Conservation (phyloP, 2,797 vertebrate genomes). For the Chelon labrosus region DNA sequence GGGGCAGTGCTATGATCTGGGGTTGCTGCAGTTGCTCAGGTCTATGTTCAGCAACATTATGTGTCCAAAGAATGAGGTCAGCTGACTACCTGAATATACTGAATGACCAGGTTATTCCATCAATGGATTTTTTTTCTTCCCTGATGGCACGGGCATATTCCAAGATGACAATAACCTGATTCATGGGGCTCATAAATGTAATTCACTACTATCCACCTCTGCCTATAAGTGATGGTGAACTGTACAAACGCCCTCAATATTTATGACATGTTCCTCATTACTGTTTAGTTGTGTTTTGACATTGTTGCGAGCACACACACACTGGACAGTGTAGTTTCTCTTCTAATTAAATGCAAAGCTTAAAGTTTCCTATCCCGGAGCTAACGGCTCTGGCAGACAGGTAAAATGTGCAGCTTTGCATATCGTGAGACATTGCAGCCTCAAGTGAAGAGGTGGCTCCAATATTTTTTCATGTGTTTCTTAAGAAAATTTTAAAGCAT, state of each 20-base stretch:
- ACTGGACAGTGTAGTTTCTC: constrained; percentile 1
- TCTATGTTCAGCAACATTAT: too few species aligned
- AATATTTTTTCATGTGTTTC: constrained; percentile 29
- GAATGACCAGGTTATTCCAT: too few species aligned
- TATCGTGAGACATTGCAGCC: constrained; percentile 46
- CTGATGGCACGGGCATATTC: too few species aligned
- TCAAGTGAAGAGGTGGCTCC: constrained; percentile 20
- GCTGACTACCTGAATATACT: too few species aligned
- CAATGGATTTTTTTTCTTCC: too few species aligned
- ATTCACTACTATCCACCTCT: too few species aligned
- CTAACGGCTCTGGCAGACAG: constrained; percentile 17
- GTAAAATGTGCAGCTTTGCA: constrained; percentile 32
- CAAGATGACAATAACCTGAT: too few species aligned
- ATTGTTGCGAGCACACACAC: constrained; percentile 6
- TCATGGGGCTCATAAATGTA: too few species aligned
- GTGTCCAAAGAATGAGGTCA: too few species aligned
- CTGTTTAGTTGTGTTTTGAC: not conserved
- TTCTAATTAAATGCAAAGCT: constrained; percentile 1
- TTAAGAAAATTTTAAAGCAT: constrained; percentile 50
- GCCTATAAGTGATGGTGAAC: not conserved
- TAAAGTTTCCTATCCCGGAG: constrained; percentile 8
- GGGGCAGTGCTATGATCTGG: too few species aligned
- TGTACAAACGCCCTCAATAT: not conserved
- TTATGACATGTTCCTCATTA: not conserved
- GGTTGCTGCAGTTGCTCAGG: too few species aligned